Percentiles rank a stretch among this genome's conserved stretches.
Evolutionary conservation across 2,797 vertebrate species (phyloP).

Genomic region (Meda fulgida): DNA sequence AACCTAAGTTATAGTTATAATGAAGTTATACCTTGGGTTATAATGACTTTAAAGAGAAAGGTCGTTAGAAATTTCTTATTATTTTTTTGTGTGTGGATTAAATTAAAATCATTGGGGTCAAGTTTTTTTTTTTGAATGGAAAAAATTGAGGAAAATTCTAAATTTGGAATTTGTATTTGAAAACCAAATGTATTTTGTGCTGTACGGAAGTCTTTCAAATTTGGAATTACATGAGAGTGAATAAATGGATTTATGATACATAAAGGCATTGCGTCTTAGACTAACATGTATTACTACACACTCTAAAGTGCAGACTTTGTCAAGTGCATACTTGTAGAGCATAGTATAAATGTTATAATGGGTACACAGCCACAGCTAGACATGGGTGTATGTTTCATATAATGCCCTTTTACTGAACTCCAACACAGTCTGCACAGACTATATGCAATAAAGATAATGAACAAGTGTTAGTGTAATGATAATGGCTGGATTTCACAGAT

Average conservation of each 20-base stretch:
- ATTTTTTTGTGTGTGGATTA: not conserved
- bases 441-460: constrained; percentile 54
- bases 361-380: constrained; percentile 37
- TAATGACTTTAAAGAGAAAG: not conserved
- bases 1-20: not conserved
- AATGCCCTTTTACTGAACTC: constrained; percentile 8
- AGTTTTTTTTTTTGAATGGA: not conserved
- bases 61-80: too few species aligned
- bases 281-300: not conserved
- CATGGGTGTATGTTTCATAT: constrained; percentile 44
- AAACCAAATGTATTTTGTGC: not conserved
- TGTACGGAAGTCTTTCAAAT: not conserved
- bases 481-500: constrained; percentile 55
- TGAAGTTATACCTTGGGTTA: not conserved
- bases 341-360: not conserved
- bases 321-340: not conserved
- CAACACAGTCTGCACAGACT: constrained; percentile 11
- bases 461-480: constrained; percentile 43
- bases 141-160: not conserved
- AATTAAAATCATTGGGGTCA: not conserved
- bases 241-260: not conserved
- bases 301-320: not conserved
- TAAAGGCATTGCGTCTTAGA: not conserved
- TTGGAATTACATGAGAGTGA: not conserved
- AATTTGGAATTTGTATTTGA: too few species aligned